Evolutionary conservation across 2,113 vertebrate species (phyloP).

Genomic region (Stegastes partitus): DNA sequence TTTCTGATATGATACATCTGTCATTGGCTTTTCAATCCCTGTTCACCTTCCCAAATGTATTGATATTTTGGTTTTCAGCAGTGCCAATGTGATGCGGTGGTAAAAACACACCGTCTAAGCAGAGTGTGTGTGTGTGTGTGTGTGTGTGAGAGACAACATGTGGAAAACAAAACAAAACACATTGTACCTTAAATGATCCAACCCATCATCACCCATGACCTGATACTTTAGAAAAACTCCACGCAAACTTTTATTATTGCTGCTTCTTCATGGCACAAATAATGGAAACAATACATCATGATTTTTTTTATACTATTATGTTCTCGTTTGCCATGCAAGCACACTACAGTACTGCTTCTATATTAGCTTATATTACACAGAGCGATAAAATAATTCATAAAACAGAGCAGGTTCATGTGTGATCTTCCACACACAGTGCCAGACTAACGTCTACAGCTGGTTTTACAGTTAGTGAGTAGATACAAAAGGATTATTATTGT

Average conservation of each 20-base stretch:
- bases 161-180: neutral
- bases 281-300: slow-evolving; percentile 80
- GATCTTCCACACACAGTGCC: slow-evolving; percentile 62
- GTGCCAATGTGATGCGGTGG: slow-evolving; percentile 43
- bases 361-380: slow-evolving; percentile 75
- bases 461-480: slow-evolving; percentile 84
- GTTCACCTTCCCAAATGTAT: neutral
- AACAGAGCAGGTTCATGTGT: slow-evolving; percentile 54
- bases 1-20: slow-evolving; percentile 41
- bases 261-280: slow-evolving; percentile 91
- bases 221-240: slow-evolving; percentile 49
- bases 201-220: slow-evolving; percentile 6
- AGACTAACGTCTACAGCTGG: slow-evolving; percentile 69
- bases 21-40: slow-evolving; percentile 44
- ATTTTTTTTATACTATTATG: slow-evolving; percentile 67
- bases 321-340: slow-evolving; percentile 87
- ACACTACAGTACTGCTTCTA: slow-evolving; percentile 85
- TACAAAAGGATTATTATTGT: slow-evolving; percentile 80
- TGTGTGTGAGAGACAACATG: neutral
- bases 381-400: slow-evolving; percentile 49
- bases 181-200: slow-evolving; percentile 24
- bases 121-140: slow-evolving; percentile 4
- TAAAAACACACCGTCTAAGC: slow-evolving; percentile 35
- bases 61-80: slow-evolving; percentile 58
- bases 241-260: slow-evolving; percentile 86